Base-by-base conservation (phyloP, 2,113 vertebrate species). In the Noturus placidus region DNA sequence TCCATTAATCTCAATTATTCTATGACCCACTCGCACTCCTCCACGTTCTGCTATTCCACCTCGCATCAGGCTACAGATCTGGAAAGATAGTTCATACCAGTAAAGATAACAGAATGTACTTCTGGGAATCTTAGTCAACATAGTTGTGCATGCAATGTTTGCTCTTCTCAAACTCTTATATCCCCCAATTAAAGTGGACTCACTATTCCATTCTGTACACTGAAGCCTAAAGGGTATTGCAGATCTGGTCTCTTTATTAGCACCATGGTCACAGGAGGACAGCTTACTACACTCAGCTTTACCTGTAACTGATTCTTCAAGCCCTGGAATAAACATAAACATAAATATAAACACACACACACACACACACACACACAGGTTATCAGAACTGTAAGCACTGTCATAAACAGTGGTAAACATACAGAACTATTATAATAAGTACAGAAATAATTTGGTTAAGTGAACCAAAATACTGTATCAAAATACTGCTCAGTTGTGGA, bases 1-100 rank as follows among this genome's bases (percentile, higher is more conserved):
- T 86, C 98, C 97, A 0, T 99, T 99, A 94, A 99, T 99, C 93
- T 99, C 98, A 35, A 99, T 99, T 84, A 99, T 99, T 25, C 98
- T 96, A 88, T 99, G 98, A 74, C 98, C 98, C 0, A 99, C 98
- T 0, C 98, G 95, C 0, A 99, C 98, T 0, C 98, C 98, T 0
- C 98, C 98, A 89, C 98, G 94, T 93, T 99, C 98, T 0, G 98
- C 98, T 35, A 99, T 99, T 70, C 98, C 98, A 0, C 98, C 98
- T 88, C 98, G 93, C 98, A 99, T 99, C 91, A 99, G 95, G 90
- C 98, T 99, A 95, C 98, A 99, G 85, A 99, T 99, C 98, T 99
- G 92, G 42, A 88, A 88, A 74, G 35, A 87, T 3, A 86, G 67
- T 85, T 83, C 5, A 38, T 19, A 57, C 30, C 22, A 57, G 83